Conservation (phyloP, 2,113 vertebrate genomes). For the Brachionichthys hirsutus region DNA sequence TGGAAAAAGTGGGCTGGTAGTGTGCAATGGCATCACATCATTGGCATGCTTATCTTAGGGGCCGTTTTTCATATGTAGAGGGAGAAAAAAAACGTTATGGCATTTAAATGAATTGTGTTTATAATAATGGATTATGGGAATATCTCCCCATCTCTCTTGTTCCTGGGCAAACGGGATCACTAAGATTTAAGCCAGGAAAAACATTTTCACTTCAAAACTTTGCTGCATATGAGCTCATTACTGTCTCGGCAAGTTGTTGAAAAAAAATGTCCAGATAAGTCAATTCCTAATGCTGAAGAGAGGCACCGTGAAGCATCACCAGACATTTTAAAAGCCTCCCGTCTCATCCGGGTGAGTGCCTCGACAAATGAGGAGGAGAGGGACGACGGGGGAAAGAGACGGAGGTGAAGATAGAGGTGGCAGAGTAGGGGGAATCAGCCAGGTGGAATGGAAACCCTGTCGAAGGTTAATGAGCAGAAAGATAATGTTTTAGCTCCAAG, state of each 20-base stretch:
- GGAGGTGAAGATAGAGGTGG: constrained; percentile 67
- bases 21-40: not conserved
- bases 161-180: constrained; percentile 1
- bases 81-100: too few species aligned
- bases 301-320: constrained; percentile 63
- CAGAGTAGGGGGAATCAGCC: constrained; percentile 44
- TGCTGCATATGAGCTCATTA: constrained; percentile 68
- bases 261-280: constrained; percentile 76
- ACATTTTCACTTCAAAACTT: constrained; percentile 57
- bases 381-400: constrained; percentile 52
- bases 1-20: too few species aligned
- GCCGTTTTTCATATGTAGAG: too few species aligned
- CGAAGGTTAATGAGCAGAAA: constrained; percentile 76
- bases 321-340: constrained; percentile 72
- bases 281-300: constrained; percentile 47
- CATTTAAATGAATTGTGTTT: too few species aligned
- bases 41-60: not conserved
- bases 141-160: not conserved
- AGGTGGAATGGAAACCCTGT: constrained; percentile 64
- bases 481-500: constrained; percentile 74
- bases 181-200: not conserved
- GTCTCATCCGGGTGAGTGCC: constrained; percentile 69
- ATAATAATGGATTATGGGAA: not conserved
- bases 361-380: constrained; percentile 68
- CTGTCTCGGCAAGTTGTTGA: constrained; percentile 58